phyloP scores from a whole-genome alignment of 2,888 invertebrate species.

The Alviniconcha strummeri region DNA sequence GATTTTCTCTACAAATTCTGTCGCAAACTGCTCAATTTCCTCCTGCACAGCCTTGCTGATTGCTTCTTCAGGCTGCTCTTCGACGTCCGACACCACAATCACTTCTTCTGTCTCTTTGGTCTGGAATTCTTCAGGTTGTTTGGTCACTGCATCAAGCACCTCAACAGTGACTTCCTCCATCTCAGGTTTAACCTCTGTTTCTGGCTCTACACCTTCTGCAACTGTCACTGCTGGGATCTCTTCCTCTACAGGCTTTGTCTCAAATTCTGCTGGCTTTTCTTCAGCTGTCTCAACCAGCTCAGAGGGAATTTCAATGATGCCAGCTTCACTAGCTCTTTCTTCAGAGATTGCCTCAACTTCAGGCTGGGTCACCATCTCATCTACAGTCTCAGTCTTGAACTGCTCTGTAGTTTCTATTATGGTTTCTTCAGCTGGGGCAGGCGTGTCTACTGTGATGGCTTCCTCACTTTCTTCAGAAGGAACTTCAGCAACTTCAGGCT shows the following conservation, averaged over 20 bases:
- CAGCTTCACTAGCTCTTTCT: conserved; percentile 35
- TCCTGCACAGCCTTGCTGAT: conserved; percentile 36
- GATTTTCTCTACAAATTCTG: conserved; percentile 44
- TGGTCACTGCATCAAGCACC: conserved; percentile 30
- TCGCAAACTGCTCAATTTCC: conserved; percentile 44
- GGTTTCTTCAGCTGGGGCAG: conserved; percentile 37
- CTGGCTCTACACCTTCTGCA: conserved; percentile 13
- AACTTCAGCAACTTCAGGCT: conserved; percentile 37
- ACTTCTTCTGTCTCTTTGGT: conserved; percentile 36
- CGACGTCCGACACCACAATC: conserved; percentile 33
- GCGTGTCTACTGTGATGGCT: conserved; percentile 39
- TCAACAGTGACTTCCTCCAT: conserved; percentile 41
- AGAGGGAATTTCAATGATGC: conserved; percentile 38
- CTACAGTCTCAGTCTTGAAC: conserved; percentile 42
- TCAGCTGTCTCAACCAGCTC: conserved; percentile 41
- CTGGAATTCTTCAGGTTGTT: conserved; percentile 35
- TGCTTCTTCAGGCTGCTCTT: conserved; percentile 37
- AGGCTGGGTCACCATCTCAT: conserved; percentile 44
- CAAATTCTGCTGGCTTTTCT: conserved; percentile 30
- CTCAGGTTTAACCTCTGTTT: conserved; percentile 30
- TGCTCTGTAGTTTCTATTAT: conserved; percentile 39
- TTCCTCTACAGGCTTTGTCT: conserved; percentile 32
- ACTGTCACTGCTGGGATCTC: conserved; percentile 31
- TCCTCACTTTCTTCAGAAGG: conserved; percentile 30
- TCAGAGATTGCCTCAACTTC: conserved; percentile 48